phyloP scores from a whole-genome alignment of 2,888 invertebrate species.

The Phyllotreta cruciferae region DNA sequence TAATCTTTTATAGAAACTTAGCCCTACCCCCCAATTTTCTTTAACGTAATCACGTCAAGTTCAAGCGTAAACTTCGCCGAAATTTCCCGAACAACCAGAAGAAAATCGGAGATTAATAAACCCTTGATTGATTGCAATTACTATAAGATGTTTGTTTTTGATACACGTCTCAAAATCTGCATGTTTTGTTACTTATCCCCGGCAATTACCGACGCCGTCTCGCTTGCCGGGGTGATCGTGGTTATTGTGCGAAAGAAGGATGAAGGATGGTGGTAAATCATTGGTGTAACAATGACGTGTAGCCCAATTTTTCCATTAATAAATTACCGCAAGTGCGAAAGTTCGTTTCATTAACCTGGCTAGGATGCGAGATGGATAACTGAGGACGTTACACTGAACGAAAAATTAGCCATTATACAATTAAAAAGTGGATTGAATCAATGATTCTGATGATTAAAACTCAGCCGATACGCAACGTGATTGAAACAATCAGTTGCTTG shows the following conservation, averaged over 20 bases:
- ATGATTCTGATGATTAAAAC: no score
- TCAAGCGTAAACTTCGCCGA: constrained; percentile 31
- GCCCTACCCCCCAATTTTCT: constrained; percentile 11
- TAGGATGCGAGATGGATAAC: no score
- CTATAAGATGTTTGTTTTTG: constrained; percentile 60
- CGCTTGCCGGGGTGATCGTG: neutral
- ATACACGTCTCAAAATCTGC: constrained; percentile 58
- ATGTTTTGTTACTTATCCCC: constrained; percentile 53
- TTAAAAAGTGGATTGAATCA: no score
- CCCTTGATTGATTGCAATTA: constrained; percentile 61
- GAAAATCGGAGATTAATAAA: constrained; percentile 43
- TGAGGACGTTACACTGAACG: no score
- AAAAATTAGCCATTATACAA: no score
- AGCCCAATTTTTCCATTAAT: no score
- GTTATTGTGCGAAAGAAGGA: neutral
- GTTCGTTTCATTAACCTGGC: no score
- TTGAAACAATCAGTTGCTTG: no score
- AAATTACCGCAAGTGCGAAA: no score
- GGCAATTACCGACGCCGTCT: constrained; percentile 29
- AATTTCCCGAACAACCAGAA: constrained; percentile 35
- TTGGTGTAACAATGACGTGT: neutral
- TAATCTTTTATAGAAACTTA: constrained; percentile 20
- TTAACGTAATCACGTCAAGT: constrained; percentile 32
- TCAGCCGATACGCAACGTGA: no score
- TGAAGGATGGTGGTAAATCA: neutral